Evolutionary conservation across 2,797 vertebrate genomes (phyloP), one percentile per base, ranked within the genome.

Genomic region (Hafferia zeledoni): DNA sequence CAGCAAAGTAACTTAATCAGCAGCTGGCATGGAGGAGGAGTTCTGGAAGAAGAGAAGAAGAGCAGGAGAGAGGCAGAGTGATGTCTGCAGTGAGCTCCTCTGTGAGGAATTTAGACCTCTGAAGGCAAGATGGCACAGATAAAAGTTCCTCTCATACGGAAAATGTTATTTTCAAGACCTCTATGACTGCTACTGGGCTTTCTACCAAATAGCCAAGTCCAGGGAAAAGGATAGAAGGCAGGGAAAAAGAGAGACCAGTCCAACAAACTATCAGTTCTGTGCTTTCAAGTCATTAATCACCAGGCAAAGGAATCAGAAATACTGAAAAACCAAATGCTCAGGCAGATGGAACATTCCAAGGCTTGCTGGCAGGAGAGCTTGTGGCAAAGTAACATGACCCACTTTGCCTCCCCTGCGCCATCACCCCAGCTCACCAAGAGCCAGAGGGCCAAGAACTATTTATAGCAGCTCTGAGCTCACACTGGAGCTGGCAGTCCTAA

Each of bases 401-500:
- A 87, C 78, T 91, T 91, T 90, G 75, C 39, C 60, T 93, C 60
- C 74, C 68, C 78, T 27, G 25, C 2, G 9, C 92, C 86, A 92
- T 57, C 94, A 93, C 64, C 72, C 90, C 4, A 11, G 64, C 65
- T 95, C 82, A 92, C 89, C 90, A 93, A 61, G 75, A 94, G 72
- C 30, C 72, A 94, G 92, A 90, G 80, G 84, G 65, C 91, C 93
- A 85, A 47, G 70, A 52, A 68, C 93, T 93, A 96, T 92, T 95
- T 95, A 97, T 97, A 97, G 95, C 79, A 93, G 68, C 89, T 83
- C 72, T 87, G 87, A 96, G 93, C 91, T 93, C 94, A 91, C 65
- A 70, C 85, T 93, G 95, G 94, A 97, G 96, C 86, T 95, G 87
- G 91, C 93, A 97, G 89, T 35, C 93, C 97, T 97, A 98, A 97